A percentile compares a stretch with the other conserved stretches of the same genome.
phyloP scores from a whole-genome alignment of 1,140 invertebrate genomes.

The Gyrodactylus bullatarudis region DNA sequence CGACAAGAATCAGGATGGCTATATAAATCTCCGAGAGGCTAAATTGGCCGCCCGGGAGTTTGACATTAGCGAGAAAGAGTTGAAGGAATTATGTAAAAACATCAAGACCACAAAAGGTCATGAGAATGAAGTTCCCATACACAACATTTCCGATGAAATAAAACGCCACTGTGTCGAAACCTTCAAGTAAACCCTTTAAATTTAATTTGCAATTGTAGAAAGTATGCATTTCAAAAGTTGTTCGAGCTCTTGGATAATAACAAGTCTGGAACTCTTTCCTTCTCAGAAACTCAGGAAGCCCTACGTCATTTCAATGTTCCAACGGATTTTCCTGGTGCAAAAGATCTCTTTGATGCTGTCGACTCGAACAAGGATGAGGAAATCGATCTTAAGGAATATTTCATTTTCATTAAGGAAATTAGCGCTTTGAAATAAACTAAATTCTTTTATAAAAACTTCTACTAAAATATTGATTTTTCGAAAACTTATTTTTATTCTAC shows the following conservation, averaged over 20 bases:
- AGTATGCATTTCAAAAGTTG: background rate
- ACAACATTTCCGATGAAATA: background rate
- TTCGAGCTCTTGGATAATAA: background rate
- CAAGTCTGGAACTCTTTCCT: background rate
- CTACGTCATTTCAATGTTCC: background rate
- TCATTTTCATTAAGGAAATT: background rate
- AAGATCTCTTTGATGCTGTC: background rate
- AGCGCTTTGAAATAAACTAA: no score
- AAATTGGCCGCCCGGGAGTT: background rate
- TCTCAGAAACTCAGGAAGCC: background rate
- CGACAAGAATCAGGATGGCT: background rate
- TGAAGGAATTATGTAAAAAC: background rate
- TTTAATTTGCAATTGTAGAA: background rate
- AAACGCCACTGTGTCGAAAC: background rate
- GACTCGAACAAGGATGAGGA: background rate
- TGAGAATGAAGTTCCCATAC: background rate
- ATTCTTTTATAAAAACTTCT: no score
- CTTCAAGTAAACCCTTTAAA: background rate
- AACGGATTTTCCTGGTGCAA: background rate
- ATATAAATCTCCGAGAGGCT: background rate
- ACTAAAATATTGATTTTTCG: no score
- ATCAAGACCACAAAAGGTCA: background rate
- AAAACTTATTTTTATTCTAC: no score
- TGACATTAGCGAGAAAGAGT: background rate
- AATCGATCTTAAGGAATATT: background rate